Evolutionary conservation across 1,140 invertebrate species (phyloP), one percentile per base, ranked within the genome.

Genomic region (Anastatus disparis): DNA sequence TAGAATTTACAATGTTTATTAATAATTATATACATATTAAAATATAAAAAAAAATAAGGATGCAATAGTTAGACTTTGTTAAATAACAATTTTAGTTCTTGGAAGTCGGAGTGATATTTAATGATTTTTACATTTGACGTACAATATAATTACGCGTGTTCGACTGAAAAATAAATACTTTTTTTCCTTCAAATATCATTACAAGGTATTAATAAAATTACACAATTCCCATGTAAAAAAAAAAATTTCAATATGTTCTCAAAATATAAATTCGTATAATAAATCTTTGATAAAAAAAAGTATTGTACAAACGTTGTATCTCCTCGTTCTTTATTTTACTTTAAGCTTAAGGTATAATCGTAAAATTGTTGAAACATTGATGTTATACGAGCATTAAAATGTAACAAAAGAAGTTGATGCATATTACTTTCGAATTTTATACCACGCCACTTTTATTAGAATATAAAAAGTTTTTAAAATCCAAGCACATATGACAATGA

Each of bases 1-100:
- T 46, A 9, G 15, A n/a, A 8, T 61, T 44, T 46, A 61, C 58
- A 63, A 50, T 35, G 42, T 63, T 63, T 63, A 63, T 63, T 38
- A 35, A 63, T 29, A 40, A 63, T 50, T 50, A 35, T n/a, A n/a
- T n/a, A n/a, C n/a, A n/a, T n/a, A n/a, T n/a, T n/a, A n/a, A n/a
- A n/a, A n/a, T n/a, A n/a, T n/a, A n/a, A n/a, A n/a, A n/a, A n/a
- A n/a, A n/a, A n/a, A n/a, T n/a, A n/a, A n/a, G n/a, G n/a, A n/a
- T n/a, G n/a, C n/a, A n/a, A n/a, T 46, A 9, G 44, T n/a, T 13
- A 8, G 20, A 40, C 52, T 53, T 22, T 56, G 29, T 53, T 53
- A 53, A 15, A 53, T 53, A 53, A 53, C 27, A 53, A 53, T 6
- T 24, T 27, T 17, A 22, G 26, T 53, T 27, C 50, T 9, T 2